phyloP scores from a whole-genome alignment of 2,113 vertebrate species.

The Rhinichthys klamathensis region DNA sequence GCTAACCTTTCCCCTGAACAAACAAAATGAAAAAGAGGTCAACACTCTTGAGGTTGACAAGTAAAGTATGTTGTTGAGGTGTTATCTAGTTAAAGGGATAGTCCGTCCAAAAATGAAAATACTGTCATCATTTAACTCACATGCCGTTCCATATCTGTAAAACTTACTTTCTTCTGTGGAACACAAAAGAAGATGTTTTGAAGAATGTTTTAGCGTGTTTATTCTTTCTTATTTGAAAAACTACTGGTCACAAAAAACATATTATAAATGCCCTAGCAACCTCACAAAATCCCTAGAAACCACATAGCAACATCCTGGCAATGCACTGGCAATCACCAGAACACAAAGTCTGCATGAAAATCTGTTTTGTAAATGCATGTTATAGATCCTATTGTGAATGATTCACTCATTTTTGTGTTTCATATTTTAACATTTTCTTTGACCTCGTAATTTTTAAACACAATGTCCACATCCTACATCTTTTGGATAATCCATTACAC shows the following conservation, averaged over 20 bases:
- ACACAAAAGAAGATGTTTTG: not conserved
- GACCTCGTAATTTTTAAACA: not conserved
- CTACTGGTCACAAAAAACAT: not conserved
- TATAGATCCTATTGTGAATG: not conserved
- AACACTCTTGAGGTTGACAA: slow-evolving; percentile 1
- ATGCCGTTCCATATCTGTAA: not conserved
- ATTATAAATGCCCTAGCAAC: not conserved
- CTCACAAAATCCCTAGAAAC: no score
- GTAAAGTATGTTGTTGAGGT: not conserved
- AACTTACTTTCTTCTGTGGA: not conserved
- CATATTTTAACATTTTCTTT: not conserved
- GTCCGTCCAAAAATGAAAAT: not conserved
- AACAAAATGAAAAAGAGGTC: slow-evolving; percentile 28
- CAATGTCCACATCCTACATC: not conserved
- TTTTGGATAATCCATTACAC: no score
- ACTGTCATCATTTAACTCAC: not conserved
- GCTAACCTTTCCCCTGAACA: slow-evolving; percentile 1
- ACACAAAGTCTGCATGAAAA: not conserved
- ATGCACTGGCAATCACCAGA: not conserved
- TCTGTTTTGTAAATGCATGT: not conserved
- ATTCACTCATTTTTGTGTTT: not conserved
- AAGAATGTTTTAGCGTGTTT: not conserved
- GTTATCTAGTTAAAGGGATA: not conserved
- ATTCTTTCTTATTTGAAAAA: not conserved
- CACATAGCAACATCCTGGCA: not conserved